Percentiles rank a stretch among this genome's conserved stretches.
These are phyloP conservation scores for Pilophorus perplexus DNA, from an alignment of 2,888 invertebrate species.

Conservation along the genomic window DNA sequence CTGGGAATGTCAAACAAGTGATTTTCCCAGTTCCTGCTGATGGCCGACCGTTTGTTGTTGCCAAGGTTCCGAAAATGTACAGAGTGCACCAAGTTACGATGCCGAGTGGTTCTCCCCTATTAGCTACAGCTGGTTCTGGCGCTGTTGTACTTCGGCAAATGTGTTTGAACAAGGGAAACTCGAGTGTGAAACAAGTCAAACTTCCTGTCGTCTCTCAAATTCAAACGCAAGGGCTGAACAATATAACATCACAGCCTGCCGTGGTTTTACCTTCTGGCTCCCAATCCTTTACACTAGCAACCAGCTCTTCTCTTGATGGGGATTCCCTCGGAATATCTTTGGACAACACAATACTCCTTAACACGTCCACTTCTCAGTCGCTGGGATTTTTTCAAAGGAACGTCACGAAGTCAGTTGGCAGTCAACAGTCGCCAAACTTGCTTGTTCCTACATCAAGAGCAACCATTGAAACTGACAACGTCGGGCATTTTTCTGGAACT, in stretches of 20 bases:
- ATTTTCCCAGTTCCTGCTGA: slow-evolving; percentile 48
- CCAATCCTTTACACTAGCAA: slow-evolving; percentile 47
- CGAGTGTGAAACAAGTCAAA: slow-evolving; percentile 47
- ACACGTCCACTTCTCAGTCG: slow-evolving; percentile 51
- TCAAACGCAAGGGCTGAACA: slow-evolving; percentile 53
- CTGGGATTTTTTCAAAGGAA: slow-evolving; percentile 50
- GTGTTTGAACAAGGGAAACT: slow-evolving; percentile 47
- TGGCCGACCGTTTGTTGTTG: slow-evolving; percentile 49
- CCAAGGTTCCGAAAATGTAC: slow-evolving; percentile 49
- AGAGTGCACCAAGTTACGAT: slow-evolving; percentile 50
- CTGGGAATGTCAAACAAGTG: slow-evolving; percentile 47
- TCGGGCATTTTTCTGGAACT: background rate
- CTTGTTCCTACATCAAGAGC: slow-evolving; percentile 5
- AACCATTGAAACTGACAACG: slow-evolving; percentile 19
- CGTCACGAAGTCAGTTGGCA: slow-evolving; percentile 24
- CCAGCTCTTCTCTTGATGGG: slow-evolving; percentile 42
- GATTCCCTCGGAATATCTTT: slow-evolving; percentile 51
- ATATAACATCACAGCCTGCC: slow-evolving; percentile 53
- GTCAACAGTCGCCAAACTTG: slow-evolving; percentile 27
- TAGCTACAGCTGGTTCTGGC: slow-evolving; percentile 44
- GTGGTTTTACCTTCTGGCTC: slow-evolving; percentile 52
- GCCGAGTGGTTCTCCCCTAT: slow-evolving; percentile 47
- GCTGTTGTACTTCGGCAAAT: slow-evolving; percentile 47
- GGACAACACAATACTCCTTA: slow-evolving; percentile 49
- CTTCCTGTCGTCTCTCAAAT: slow-evolving; percentile 51